Base-by-base conservation (phyloP, 2,888 invertebrate species). In the Drosophila infuscata region DNA sequence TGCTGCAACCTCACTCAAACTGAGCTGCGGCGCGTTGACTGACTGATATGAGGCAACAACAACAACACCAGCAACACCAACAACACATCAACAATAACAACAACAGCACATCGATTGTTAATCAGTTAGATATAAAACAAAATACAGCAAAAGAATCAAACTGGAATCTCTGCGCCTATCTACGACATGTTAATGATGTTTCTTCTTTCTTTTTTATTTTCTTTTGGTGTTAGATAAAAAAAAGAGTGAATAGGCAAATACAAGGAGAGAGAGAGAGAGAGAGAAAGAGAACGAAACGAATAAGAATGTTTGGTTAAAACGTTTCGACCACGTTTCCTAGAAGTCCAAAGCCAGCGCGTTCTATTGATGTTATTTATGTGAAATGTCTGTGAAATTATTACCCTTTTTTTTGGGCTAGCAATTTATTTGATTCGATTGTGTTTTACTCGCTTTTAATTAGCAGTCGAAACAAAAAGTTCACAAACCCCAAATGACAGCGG, bases 61-160 rank as follows among this genome's bases (percentile, higher is more conserved):
- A 77, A 61, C 53, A 76, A 52, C 52, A 74, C 25, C 70, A 73
- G 25, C 60, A 65, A 33, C 51, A 72, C 69, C 41, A 76, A 46
- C 53, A 76, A 56, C 51, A 74, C 78, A 73, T 33, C 51, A 62
- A 32, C 46, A 74, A 41, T 35, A 71, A 48, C 61, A 76, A 49
- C 67, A 70, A 77, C 66, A 73, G 68, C 65, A 63, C 79, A 67
- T 83, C 88, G 89, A 87, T 87, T 87, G 87, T 87, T 87, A 87
- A 87, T 89, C 87, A 87, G 89, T 89, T 88, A 88, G 89, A 87
- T 89, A 87, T 87, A 89, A 88, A 89, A 89, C 88, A 89, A 88
- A 88, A 81, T 88, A 89, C 77, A 77, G 61, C 74, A 70, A 66
- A 69, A 72, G 82, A 74, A 83, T 81, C 85, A 87, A 82, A 83